A percentile compares a stretch with the other conserved stretches of the same genome.
phyloP scores from a whole-genome alignment of 2,888 invertebrate species.

The Euplexia lucipara region DNA sequence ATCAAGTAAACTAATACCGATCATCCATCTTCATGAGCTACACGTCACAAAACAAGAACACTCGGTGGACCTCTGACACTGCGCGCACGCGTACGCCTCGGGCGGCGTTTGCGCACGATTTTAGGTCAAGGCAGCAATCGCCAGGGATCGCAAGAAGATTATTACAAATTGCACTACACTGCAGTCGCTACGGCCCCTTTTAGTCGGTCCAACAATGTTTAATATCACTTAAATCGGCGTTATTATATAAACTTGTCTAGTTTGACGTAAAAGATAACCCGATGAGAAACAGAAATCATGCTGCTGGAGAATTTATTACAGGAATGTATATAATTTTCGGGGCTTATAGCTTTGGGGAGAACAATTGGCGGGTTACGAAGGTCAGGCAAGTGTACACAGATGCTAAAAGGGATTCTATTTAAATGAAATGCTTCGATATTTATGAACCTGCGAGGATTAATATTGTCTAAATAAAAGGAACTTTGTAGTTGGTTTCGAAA shows the following conservation, averaged over 20 bases:
- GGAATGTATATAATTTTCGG: constrained; percentile 39
- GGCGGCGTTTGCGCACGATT: constrained; percentile 78
- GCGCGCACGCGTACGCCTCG: constrained; percentile 74
- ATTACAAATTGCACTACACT: constrained; percentile 76
- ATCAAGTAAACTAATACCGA: constrained; percentile 47
- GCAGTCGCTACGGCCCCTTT: constrained; percentile 63
- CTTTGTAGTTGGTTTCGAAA: background rate
- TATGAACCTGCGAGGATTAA: background rate
- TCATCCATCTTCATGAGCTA: constrained; percentile 59
- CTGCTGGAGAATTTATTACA: constrained; percentile 44
- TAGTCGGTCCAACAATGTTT: constrained; percentile 57
- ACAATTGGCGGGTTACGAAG: constrained; percentile 51
- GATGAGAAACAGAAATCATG: constrained; percentile 59
- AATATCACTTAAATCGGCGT: constrained; percentile 57
- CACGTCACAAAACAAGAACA: constrained; percentile 58
- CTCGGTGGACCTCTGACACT: constrained; percentile 74
- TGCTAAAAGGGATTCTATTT: constrained; percentile 23
- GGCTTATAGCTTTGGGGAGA: constrained; percentile 23
- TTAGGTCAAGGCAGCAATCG: constrained; percentile 87
- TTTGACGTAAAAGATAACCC: constrained; percentile 48
- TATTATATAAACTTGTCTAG: constrained; percentile 57
- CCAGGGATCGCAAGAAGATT: constrained; percentile 82
- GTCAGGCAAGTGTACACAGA: constrained; percentile 32
- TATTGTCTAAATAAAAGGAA: background rate
- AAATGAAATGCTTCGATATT: constrained; percentile 10